phyloP scores from a whole-genome alignment of 2,113 vertebrate genomes.

The Xerus inauris region DNA sequence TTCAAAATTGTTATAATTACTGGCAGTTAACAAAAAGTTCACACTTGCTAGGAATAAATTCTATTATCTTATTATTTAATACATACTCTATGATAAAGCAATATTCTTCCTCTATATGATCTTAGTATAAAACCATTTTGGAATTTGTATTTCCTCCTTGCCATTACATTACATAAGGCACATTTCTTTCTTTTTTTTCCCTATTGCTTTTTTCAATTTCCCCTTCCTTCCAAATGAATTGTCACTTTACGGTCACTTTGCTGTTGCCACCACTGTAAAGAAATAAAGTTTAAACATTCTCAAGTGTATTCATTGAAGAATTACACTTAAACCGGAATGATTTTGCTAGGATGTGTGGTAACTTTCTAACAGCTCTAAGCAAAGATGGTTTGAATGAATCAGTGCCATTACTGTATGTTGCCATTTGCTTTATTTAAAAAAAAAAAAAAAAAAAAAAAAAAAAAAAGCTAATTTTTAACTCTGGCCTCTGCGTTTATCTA shows the following conservation, averaged over 20 bases:
- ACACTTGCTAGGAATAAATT: slow-evolving; percentile 43
- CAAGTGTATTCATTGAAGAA: slow-evolving; percentile 20
- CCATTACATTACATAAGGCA: background rate
- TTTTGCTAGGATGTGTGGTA: background rate
- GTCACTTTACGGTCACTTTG: slow-evolving; percentile 2
- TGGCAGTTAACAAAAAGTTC: slow-evolving; percentile 21
- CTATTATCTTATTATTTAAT: slow-evolving; percentile 31
- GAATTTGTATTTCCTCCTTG: slow-evolving; percentile 53
- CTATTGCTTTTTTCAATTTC: background rate
- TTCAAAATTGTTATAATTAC: slow-evolving; percentile 58
- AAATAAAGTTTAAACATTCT: slow-evolving; percentile 41
- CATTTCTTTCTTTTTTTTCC: slow-evolving; percentile 17
- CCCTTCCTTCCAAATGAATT: slow-evolving; percentile 46
- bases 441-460: background rate
- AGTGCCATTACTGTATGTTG: background rate
- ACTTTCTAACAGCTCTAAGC: slow-evolving; percentile 33
- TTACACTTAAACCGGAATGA: background rate
- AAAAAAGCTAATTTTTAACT: background rate
- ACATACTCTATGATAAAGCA: slow-evolving; percentile 25
- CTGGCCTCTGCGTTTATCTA: slow-evolving; percentile 19
- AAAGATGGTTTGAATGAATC: slow-evolving; percentile 34
- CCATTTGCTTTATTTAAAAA: background rate
- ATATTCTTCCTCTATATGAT: slow-evolving; percentile 1
- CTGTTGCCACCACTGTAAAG: background rate
- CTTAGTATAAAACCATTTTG: slow-evolving; percentile 48